phyloP scores from a whole-genome alignment of 2,797 vertebrate genomes.

The Hoplostethus mediterraneus region DNA sequence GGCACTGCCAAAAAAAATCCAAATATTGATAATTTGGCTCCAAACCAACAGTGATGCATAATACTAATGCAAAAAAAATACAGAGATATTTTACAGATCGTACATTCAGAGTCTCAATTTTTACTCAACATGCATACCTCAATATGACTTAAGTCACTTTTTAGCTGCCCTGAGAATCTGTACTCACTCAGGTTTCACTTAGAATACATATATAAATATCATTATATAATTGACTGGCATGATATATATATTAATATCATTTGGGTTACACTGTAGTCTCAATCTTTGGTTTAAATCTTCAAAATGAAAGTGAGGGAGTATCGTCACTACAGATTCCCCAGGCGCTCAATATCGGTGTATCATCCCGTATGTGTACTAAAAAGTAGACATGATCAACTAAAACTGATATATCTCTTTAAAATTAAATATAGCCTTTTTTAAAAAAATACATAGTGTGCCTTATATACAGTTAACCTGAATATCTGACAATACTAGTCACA shows the following conservation, averaged over 20 bases:
- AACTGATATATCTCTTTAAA: constrained; percentile 1
- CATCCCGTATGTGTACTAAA: constrained; percentile 16
- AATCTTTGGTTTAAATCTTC: too few species aligned
- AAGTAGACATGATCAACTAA: constrained; percentile 10
- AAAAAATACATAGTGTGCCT: constrained; percentile 15
- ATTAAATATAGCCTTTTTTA: constrained; percentile 8
- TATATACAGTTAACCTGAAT: constrained; percentile 41
- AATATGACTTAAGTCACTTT: neutral
- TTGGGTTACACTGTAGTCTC: neutral
- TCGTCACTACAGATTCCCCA: neutral
- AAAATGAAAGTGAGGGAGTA: neutral
- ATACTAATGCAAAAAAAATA: too few species aligned
- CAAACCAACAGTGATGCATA: constrained; percentile 6
- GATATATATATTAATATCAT: neutral
- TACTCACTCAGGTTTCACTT: neutral
- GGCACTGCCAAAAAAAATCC: constrained; percentile 8
- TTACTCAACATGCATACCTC: constrained; percentile 1
- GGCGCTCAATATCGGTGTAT: neutral
- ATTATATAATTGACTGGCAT: neutral
- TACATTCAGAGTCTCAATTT: neutral
- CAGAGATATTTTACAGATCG: constrained; percentile 5
- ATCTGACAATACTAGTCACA: constrained; percentile 27
- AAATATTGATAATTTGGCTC: neutral
- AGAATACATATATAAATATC: neutral
- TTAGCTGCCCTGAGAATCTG: constrained; percentile 37